Percentiles rank a stretch among this genome's conserved stretches.
Conservation (phyloP, 30 jellyfish, hydroid and myxozoan genomes). For the Hydractinia echinata region DNA sequence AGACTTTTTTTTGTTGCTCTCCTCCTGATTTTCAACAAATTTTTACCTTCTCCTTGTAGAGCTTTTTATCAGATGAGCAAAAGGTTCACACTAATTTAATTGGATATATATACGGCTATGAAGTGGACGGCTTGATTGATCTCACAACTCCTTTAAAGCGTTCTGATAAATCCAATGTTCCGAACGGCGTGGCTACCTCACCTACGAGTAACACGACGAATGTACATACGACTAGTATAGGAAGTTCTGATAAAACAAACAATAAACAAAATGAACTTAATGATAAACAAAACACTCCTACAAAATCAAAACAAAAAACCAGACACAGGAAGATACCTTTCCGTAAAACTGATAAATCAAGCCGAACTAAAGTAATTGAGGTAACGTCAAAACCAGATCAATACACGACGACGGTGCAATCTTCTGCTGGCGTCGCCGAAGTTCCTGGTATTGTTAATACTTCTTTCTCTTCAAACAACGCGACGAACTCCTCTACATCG, state of each 20-base stretch:
- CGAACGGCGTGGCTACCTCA: not conserved
- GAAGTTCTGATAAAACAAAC: not conserved
- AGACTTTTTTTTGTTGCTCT: not conserved
- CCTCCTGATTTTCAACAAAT: not conserved
- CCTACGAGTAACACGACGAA: not conserved
- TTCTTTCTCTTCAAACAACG: not conserved
- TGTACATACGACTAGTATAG: not conserved
- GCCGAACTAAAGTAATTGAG: not conserved
- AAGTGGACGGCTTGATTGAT: constrained; percentile 31
- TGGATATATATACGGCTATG: constrained; percentile 66
- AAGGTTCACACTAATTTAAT: constrained; percentile 48
- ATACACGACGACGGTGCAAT: not conserved
- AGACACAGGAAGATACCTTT: constrained; percentile 4
- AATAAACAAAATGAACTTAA: not conserved
- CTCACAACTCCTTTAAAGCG: not conserved
- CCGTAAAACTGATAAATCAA: not conserved
- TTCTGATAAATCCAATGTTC: not conserved
- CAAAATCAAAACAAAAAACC: not conserved
- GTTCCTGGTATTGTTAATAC: not conserved
- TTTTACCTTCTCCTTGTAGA: constrained; percentile 11
- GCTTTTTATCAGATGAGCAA: constrained; percentile 35
- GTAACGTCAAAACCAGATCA: not conserved
- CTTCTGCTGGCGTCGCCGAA: not conserved
- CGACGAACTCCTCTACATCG: constrained; percentile 19
- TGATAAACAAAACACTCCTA: not conserved